These are phyloP conservation scores for Acrocyrtus sp. DNA, from an alignment of 2,888 invertebrate species.

Conservation along the genomic window DNA sequence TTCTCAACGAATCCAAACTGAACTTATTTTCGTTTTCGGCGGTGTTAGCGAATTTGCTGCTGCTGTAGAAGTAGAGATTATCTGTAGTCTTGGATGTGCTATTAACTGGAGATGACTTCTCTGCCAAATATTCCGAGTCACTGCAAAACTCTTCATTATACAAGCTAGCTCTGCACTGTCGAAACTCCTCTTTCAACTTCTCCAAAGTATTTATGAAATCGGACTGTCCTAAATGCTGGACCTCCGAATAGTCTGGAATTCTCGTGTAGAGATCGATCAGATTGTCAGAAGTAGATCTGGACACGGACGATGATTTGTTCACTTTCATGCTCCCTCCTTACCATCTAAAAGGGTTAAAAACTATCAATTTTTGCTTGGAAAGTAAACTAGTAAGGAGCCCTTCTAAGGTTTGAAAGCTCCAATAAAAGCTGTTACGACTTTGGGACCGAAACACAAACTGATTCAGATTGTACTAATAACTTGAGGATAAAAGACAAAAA, in stretches of 20 bases:
- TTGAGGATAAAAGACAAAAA: too few species aligned
- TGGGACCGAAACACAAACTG: too few species aligned
- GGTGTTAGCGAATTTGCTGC: conserved; percentile 21
- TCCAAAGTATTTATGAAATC: conserved; percentile 62
- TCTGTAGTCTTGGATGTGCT: conserved; percentile 23
- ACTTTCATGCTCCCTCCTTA: conserved; percentile 30
- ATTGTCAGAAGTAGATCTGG: conserved; percentile 36
- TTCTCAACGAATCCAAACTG: too few species aligned
- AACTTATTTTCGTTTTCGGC: not conserved
- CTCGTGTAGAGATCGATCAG: conserved; percentile 57
- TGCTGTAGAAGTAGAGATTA: conserved; percentile 28
- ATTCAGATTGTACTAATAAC: too few species aligned
- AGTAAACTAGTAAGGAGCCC: too few species aligned
- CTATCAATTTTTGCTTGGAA: too few species aligned
- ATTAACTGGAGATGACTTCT: conserved; percentile 51
- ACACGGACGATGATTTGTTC: conserved; percentile 16
- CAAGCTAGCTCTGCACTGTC: conserved; percentile 56
- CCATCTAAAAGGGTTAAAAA: too few species aligned
- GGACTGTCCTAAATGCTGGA: conserved; percentile 62
- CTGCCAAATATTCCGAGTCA: conserved; percentile 58
- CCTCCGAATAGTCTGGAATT: conserved; percentile 62
- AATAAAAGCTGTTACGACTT: too few species aligned
- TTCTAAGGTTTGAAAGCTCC: not conserved
- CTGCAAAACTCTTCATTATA: conserved; percentile 52
- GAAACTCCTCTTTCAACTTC: conserved; percentile 61